Evolutionary conservation across 2,113 vertebrate species (phyloP).

Genomic region (Petroica traversi): DNA sequence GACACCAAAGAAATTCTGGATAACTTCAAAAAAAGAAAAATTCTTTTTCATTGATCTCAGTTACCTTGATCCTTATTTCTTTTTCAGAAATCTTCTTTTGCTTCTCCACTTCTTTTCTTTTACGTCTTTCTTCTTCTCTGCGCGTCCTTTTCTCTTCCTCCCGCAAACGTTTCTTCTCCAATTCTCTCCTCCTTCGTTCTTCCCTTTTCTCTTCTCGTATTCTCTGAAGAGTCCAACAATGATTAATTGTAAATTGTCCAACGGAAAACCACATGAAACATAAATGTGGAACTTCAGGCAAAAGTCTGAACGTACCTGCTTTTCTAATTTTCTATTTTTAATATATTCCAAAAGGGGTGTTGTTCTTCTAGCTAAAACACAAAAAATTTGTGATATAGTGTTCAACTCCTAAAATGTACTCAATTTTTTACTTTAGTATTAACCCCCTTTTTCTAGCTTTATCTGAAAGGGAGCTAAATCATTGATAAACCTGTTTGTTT

Average conservation of each 20-base stretch:
- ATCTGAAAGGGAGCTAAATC: slow-evolving; percentile 7
- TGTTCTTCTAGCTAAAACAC: slow-evolving; percentile 90
- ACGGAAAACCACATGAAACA: neutral
- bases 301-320: slow-evolving; percentile 85
- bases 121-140: slow-evolving; percentile 89
- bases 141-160: slow-evolving; percentile 94
- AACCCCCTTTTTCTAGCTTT: slow-evolving; percentile 41
- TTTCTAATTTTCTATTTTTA: slow-evolving; percentile 98
- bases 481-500: neutral
- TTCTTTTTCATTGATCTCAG: neutral
- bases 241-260: neutral
- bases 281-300: slow-evolving; percentile 34
- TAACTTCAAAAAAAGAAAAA: neutral
- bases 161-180: slow-evolving; percentile 90
- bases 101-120: slow-evolving; percentile 89
- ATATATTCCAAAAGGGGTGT: slow-evolving; percentile 98
- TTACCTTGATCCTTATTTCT: slow-evolving; percentile 93
- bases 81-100: slow-evolving; percentile 90
- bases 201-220: slow-evolving; percentile 96
- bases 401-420: slow-evolving; percentile 60
- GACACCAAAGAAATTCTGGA: neutral
- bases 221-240: slow-evolving; percentile 75
- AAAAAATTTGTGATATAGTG: slow-evolving; percentile 66
- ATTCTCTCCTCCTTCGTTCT: slow-evolving; percentile 88
- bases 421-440: slow-evolving; percentile 53